Percentiles rank a stretch among this genome's conserved stretches.
phyloP scores from a whole-genome alignment of 2,797 vertebrate species.

The Myotis planiceps region DNA sequence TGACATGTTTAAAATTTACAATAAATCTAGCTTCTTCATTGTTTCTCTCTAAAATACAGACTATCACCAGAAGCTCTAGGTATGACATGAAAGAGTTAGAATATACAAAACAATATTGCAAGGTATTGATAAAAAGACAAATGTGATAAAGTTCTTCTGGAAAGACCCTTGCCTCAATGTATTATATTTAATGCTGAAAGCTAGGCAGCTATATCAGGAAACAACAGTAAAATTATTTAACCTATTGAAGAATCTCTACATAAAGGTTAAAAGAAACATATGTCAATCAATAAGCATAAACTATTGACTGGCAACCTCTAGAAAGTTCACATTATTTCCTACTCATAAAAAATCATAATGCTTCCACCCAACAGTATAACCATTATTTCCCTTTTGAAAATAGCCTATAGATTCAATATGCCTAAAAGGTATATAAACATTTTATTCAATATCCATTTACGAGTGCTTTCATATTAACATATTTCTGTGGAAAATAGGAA shows the following conservation, averaged over 20 bases:
- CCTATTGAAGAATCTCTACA: neutral
- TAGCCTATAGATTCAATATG: neutral
- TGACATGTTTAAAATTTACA: neutral
- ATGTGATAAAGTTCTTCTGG: neutral
- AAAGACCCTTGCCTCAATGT: neutral
- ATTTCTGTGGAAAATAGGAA: neutral
- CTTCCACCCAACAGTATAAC: neutral
- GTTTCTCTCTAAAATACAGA: conserved; percentile 4
- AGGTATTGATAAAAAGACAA: neutral
- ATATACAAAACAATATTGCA: neutral
- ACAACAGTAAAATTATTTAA: conserved; percentile 46
- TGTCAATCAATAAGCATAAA: conserved; percentile 60
- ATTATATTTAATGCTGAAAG: neutral
- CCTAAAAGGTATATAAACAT: neutral
- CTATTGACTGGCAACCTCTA: conserved; percentile 39
- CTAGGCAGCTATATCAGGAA: neutral
- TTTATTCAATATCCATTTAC: neutral
- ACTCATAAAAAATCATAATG: conserved; percentile 47
- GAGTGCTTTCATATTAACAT: neutral
- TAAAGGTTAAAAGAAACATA: conserved; percentile 62
- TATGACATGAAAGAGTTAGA: neutral
- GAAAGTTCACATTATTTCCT: conserved; percentile 52
- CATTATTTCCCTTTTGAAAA: conserved; percentile 43
- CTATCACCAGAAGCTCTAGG: neutral
- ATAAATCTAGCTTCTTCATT: neutral